A percentile compares a stretch with the other conserved stretches of the same genome.
Evolutionary conservation across 2,888 invertebrate genomes (phyloP).

Genomic region (Artemia sinica): DNA sequence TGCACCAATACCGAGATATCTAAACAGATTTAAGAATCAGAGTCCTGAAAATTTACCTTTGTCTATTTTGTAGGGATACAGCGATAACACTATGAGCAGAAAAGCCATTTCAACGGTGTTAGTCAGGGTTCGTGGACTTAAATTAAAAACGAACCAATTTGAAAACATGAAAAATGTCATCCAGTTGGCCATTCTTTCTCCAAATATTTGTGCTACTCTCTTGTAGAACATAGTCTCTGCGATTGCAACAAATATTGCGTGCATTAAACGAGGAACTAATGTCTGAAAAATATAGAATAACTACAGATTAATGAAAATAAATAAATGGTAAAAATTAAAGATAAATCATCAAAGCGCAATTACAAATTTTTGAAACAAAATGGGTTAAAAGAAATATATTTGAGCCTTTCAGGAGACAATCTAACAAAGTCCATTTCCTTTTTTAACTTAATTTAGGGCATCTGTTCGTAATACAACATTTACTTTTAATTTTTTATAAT

Average conservation of each 20-base stretch:
- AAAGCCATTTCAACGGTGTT: constrained; percentile 72
- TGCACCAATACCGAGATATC: too few relatives aligned
- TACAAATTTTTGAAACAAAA: too few relatives aligned
- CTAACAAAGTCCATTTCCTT: too few relatives aligned
- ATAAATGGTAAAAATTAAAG: too few relatives aligned
- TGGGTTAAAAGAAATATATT: too few relatives aligned
- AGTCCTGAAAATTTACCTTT: not conserved
- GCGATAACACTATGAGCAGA: constrained; percentile 37
- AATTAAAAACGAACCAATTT: constrained; percentile 85
- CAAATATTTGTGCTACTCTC: constrained; percentile 26
- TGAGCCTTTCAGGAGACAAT: too few relatives aligned
- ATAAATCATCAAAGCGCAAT: too few relatives aligned
- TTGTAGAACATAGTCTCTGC: constrained; percentile 52
- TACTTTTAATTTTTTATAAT: too few relatives aligned
- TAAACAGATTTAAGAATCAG: too few relatives aligned
- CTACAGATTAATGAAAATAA: not conserved
- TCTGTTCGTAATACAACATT: too few relatives aligned
- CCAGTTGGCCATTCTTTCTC: constrained; percentile 41
- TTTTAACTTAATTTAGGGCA: too few relatives aligned
- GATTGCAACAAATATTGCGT: constrained; percentile 55
- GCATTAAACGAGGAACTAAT: constrained; percentile 56
- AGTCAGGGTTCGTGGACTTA: constrained; percentile 63
- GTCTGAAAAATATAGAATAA: constrained; percentile 37
- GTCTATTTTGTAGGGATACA: constrained; percentile 30
- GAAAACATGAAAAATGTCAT: constrained; percentile 52